Conservation (phyloP, 2,797 vertebrate genomes). For the Epinephelus coioides region DNA sequence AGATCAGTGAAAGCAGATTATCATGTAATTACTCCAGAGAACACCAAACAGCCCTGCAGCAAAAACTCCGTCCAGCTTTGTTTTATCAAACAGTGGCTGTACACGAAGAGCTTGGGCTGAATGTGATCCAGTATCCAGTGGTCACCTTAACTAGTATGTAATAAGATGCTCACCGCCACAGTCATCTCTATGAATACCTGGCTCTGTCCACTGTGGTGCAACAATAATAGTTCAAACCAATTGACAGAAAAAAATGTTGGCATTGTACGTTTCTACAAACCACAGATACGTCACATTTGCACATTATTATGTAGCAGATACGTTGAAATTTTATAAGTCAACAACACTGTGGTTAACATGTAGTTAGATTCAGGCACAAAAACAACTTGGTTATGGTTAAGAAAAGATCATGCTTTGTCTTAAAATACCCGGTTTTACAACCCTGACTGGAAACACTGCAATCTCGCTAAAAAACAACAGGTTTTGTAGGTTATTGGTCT, state of each 20-base stretch:
- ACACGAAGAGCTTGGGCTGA: slow-evolving; percentile 4
- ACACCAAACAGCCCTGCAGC: slow-evolving; percentile 31
- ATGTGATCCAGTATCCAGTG: slow-evolving; percentile 7
- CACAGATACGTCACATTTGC: too few species aligned
- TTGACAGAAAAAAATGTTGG: too few species aligned
- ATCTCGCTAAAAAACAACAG: too few species aligned
- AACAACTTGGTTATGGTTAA: too few species aligned
- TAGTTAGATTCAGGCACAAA: too few species aligned
- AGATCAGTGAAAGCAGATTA: slow-evolving; percentile 41
- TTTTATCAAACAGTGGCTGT: slow-evolving; percentile 38
- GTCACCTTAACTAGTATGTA: slow-evolving; percentile 21
- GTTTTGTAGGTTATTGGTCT: too few species aligned
- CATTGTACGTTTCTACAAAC: too few species aligned
- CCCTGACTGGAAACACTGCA: too few species aligned
- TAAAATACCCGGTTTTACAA: too few species aligned
- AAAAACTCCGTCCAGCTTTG: slow-evolving; percentile 20
- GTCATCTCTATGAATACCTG: slow-evolving; percentile 24
- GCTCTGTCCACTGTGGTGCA: background rate
- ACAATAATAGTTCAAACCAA: background rate
- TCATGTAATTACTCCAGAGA: slow-evolving; percentile 43
- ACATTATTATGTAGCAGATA: too few species aligned
- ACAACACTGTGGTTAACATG: too few species aligned
- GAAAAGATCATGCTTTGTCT: background rate
- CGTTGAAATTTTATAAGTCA: too few species aligned
- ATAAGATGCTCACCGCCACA: slow-evolving; percentile 6